Conservation (phyloP, 2,797 vertebrate species). For the Mycteria americana region DNA sequence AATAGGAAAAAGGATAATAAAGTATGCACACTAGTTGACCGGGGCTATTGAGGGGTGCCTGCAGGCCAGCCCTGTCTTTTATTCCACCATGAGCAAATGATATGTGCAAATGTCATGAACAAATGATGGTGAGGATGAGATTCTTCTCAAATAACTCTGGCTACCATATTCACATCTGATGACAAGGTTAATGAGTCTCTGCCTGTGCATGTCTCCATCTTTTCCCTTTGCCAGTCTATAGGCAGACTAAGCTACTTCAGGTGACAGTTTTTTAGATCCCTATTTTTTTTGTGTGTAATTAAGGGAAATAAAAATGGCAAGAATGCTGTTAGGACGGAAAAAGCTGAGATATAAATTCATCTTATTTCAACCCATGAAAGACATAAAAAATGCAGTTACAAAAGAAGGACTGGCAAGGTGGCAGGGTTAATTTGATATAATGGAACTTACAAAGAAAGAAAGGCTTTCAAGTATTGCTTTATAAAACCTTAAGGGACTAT, state of each 20-base stretch:
- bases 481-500: background rate
- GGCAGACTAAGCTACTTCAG: background rate
- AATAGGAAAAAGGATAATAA: background rate
- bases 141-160: background rate
- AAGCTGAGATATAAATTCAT: background rate
- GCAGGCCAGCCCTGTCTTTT: background rate
- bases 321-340: background rate
- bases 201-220: background rate
- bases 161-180: background rate
- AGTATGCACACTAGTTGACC: background rate
- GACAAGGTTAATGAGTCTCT: background rate
- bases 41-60: background rate
- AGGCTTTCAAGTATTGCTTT: background rate
- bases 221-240: background rate
- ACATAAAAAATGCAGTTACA: background rate
- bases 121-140: background rate
- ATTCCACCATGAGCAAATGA: background rate
- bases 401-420: background rate
- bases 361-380: background rate
- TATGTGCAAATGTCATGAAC: background rate
- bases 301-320: background rate
- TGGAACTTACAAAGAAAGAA: background rate
- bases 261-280: background rate
- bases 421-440: background rate
- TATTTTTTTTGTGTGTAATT: background rate